A percentile compares a stretch with the other conserved stretches of the same genome.
Evolutionary conservation across 2,888 invertebrate genomes (phyloP).

Genomic region (Coleophora flavipennella): DNA sequence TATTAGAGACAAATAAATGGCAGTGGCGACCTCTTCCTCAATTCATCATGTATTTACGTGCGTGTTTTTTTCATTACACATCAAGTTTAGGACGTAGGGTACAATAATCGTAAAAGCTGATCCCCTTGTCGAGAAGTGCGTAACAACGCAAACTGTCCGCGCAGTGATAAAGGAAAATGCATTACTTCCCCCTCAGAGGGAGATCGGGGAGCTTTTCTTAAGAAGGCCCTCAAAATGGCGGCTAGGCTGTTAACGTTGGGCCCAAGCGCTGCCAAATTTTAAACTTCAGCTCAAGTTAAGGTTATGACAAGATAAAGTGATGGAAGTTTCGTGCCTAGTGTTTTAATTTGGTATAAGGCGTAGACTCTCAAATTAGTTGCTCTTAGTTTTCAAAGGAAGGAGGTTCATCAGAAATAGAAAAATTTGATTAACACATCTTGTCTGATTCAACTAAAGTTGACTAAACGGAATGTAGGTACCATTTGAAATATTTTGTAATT

Average conservation of each 20-base stretch:
- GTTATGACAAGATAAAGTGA: conserved; percentile 25
- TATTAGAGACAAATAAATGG: too few species aligned
- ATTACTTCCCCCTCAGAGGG: conserved; percentile 59
- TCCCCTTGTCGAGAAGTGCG: conserved; percentile 54
- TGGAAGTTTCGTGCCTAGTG: conserved; percentile 25
- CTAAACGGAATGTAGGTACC: too few species aligned
- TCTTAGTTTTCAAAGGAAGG: too few species aligned
- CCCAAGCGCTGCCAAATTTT: conserved; percentile 50
- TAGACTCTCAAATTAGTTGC: too few species aligned
- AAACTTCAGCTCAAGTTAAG: conserved; percentile 50
- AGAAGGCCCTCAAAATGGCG: conserved; percentile 60
- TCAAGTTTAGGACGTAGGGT: conserved; percentile 44
- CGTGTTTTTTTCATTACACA: conserved; percentile 39
- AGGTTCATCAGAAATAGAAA: too few species aligned
- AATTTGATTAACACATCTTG: too few species aligned
- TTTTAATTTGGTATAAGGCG: conserved; percentile 15
- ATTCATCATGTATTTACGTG: too few species aligned
- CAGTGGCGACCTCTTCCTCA: conserved; percentile 15
- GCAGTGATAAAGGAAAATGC: conserved; percentile 68
- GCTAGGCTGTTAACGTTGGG: conserved; percentile 55
- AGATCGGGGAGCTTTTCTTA: conserved; percentile 46
- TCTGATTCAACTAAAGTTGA: too few species aligned
- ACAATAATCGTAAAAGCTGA: conserved; percentile 67
- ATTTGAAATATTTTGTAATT: too few species aligned
- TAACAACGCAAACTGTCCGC: conserved; percentile 50